phyloP scores from a whole-genome alignment of 2,888 invertebrate species.

The Cataglyphis livida region DNA sequence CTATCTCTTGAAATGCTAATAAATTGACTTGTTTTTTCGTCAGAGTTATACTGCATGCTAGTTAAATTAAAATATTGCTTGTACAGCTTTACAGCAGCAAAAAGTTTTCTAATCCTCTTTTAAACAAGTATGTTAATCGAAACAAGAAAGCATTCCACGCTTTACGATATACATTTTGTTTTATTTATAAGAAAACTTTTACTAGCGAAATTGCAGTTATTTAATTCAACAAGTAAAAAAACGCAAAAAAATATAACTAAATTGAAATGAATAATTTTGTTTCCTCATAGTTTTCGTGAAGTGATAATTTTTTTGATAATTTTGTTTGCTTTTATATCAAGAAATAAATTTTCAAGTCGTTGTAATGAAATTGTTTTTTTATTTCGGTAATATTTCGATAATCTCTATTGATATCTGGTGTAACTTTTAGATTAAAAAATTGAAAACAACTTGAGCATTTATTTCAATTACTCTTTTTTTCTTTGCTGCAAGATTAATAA shows the following conservation, averaged over 20 bases:
- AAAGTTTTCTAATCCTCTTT: neutral
- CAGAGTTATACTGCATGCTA: neutral
- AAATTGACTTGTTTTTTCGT: neutral
- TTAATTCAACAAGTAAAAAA: slow-evolving; percentile 22
- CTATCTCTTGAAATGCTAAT: neutral
- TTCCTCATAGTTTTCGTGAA: neutral
- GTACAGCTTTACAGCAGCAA: neutral
- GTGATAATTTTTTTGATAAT: slow-evolving; percentile 21
- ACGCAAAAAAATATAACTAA: neutral
- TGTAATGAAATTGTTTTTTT: slow-evolving; percentile 10
- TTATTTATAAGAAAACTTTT: neutral
- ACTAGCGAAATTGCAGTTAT: slow-evolving; percentile 2
- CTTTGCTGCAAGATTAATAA: neutral
- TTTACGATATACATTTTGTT: neutral
- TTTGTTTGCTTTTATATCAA: neutral
- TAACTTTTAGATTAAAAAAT: neutral
- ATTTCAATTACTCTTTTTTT: neutral
- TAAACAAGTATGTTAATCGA: neutral
- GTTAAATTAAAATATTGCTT: neutral
- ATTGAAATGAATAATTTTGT: slow-evolving; percentile 20
- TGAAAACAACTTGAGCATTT: neutral
- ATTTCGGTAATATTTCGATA: slow-evolving; percentile 9
- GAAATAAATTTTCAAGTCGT: slow-evolving; percentile 15
- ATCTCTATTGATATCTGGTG: neutral
- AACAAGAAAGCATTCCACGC: neutral